phyloP scores from a whole-genome alignment of 2,888 invertebrate genomes.

The Clepsis dumicolana region DNA sequence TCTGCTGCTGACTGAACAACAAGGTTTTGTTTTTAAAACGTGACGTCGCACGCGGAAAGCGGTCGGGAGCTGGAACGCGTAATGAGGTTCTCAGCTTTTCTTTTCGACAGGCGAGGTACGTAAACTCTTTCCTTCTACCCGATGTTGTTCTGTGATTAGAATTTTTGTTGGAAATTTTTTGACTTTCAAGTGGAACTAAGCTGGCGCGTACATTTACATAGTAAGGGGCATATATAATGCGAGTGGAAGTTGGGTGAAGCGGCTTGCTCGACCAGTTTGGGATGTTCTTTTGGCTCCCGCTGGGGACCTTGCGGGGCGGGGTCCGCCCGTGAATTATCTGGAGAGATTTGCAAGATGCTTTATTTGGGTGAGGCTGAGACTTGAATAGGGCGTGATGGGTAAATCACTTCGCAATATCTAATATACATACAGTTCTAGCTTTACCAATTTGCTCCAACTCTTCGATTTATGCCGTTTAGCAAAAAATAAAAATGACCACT shows the following conservation, averaged over 20 bases:
- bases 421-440: no score
- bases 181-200: constrained; percentile 1
- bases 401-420: neutral
- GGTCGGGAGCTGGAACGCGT: no score
- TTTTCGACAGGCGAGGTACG: no score
- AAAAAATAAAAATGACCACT: no score
- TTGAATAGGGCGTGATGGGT: neutral
- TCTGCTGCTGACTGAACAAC: no score
- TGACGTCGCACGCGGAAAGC: no score
- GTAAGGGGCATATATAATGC: constrained; percentile 16
- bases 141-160: no score
- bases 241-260: constrained; percentile 12
- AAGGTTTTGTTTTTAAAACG: no score
- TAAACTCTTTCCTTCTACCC: no score
- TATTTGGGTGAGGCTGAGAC: neutral
- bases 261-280: constrained; percentile 17
- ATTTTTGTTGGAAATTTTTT: constrained; percentile 11
- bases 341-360: constrained; percentile 3
- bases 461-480: no score
- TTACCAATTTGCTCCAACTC: no score
- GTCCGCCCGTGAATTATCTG: neutral
- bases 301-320: constrained; percentile 7
- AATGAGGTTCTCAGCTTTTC: no score
- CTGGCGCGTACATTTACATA: constrained; percentile 11
- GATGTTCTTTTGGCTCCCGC: constrained; percentile 8